Evolutionary conservation across 2,113 vertebrate species (phyloP).

Genomic region (Colossoma macropomum): DNA sequence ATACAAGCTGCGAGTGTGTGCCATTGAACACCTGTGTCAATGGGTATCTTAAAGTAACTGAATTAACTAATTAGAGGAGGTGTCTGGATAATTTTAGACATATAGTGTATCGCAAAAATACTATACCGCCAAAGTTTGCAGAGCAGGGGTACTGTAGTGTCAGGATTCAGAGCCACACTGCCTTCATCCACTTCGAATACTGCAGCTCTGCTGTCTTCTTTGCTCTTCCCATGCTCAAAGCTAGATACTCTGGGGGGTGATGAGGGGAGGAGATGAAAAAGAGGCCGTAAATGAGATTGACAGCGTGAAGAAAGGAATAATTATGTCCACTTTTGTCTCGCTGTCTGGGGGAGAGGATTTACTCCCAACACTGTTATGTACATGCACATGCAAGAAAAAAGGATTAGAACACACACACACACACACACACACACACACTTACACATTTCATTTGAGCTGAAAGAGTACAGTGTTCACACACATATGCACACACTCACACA

Average conservation of each 20-base stretch:
- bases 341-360: conserved; percentile 46
- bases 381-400: conserved; percentile 31
- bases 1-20: too few relatives aligned
- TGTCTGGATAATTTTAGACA: too few relatives aligned
- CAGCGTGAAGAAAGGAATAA: conserved; percentile 48
- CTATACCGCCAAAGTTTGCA: too few relatives aligned
- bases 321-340: conserved; percentile 38
- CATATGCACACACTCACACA: neutral
- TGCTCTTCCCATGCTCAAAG: conserved; percentile 38
- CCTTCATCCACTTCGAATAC: neutral
- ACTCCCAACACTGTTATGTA: conserved; percentile 51
- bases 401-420: conserved; percentile 39
- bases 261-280: neutral
- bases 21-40: too few relatives aligned
- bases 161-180: too few relatives aligned
- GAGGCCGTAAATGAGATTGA: conserved; percentile 64
- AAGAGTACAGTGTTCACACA: neutral
- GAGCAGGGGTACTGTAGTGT: too few relatives aligned
- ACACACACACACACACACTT: neutral
- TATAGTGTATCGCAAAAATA: too few relatives aligned
- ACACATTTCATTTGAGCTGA: neutral
- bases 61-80: too few relatives aligned
- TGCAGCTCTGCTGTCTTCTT: neutral
- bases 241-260: conserved; percentile 26
- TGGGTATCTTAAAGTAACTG: too few relatives aligned